Conservation (phyloP, 2,888 invertebrate genomes). For the Parthenolecanium corni region DNA sequence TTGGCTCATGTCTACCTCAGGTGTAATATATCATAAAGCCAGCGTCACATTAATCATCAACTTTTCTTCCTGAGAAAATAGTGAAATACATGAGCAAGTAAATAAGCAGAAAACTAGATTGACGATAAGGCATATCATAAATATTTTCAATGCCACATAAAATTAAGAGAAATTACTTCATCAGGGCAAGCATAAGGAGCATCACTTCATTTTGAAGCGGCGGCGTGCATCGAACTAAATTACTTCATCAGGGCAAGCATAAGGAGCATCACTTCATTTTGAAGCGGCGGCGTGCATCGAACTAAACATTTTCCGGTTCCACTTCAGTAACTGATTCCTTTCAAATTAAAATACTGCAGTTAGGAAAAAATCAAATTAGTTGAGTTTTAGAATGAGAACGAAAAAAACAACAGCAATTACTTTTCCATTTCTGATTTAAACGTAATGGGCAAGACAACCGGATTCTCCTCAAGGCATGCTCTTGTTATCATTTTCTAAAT, state of each 20-base stretch:
- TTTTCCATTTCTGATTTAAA: slow-evolving; percentile 64
- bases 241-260: no score
- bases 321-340: slow-evolving; percentile 92
- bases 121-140: no score
- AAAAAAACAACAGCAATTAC: slow-evolving; percentile 30
- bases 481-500: slow-evolving; percentile 60
- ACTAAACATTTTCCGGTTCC: slow-evolving; percentile 90
- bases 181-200: slow-evolving; percentile 48
- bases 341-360: slow-evolving; percentile 68
- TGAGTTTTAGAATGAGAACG: no score
- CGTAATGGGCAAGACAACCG: slow-evolving; percentile 77
- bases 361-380: no score
- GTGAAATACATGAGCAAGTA: background rate
- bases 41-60: slow-evolving; percentile 76
- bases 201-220: no score
- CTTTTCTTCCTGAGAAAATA: slow-evolving; percentile 5
- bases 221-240: no score
- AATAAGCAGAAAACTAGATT: background rate
- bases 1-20: slow-evolving; percentile 82
- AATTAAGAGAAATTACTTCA: slow-evolving; percentile 21
- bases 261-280: slow-evolving; percentile 97
- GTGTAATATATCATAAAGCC: slow-evolving; percentile 91
- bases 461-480: slow-evolving; percentile 74
- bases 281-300: slow-evolving; percentile 69
- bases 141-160: background rate